A percentile compares a stretch with the other conserved stretches of the same genome.
Evolutionary conservation across 92 coral and sea anemone genomes (phyloP).

Genomic region (Heteractis magnifica): DNA sequence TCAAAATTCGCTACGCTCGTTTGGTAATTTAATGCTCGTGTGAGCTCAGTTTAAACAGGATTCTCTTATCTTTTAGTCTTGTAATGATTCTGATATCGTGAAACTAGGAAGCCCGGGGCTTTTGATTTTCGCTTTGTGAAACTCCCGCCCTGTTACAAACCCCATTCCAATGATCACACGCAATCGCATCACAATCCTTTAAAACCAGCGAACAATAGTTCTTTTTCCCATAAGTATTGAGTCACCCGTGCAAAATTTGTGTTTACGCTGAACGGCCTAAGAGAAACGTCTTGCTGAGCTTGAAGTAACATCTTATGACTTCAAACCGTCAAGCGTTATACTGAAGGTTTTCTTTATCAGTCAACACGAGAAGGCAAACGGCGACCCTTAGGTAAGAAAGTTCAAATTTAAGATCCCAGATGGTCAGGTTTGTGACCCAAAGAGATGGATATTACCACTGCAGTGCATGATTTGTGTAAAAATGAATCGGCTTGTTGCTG

Average conservation of each 20-base stretch:
- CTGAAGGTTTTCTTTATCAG: neutral
- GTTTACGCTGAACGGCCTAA: neutral
- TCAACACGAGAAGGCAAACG: neutral
- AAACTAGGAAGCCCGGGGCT: conserved; percentile 8
- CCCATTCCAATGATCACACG: conserved; percentile 1
- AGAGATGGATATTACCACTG: neutral
- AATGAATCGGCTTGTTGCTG: neutral
- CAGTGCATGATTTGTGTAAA: neutral
- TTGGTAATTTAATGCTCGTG: neutral
- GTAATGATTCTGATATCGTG: neutral
- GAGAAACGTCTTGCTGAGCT: neutral
- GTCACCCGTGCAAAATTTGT: neutral
- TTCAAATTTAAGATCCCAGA: neutral
- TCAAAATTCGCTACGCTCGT: neutral
- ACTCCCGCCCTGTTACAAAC: conserved; percentile 1
- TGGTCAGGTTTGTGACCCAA: neutral
- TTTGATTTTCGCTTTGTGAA: neutral
- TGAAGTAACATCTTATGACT: neutral
- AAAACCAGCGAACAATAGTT: conserved; percentile 2
- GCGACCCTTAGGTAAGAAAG: conserved; percentile 9
- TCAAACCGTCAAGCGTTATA: neutral
- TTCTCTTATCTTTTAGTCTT: neutral
- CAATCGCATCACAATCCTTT: neutral
- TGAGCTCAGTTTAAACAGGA: neutral
- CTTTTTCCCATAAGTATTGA: conserved; percentile 16